Percentiles rank a stretch among this genome's conserved stretches.
These are phyloP conservation scores for Pasiphila rectangulata DNA, from an alignment of 2,888 invertebrate genomes.

Conservation along the genomic window DNA sequence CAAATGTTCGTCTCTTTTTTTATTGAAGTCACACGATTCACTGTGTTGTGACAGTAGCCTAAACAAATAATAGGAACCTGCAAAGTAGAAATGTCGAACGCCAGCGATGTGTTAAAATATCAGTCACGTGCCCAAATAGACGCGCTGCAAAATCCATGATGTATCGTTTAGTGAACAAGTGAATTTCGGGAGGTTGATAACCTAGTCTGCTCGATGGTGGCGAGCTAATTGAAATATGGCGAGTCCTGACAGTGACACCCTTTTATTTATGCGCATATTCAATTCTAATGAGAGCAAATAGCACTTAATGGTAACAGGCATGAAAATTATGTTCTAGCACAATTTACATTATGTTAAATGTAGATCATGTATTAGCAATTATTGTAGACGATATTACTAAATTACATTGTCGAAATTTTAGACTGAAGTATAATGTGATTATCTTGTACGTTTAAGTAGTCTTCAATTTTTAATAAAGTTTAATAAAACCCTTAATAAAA, in stretches of 20 bases:
- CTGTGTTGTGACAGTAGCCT: slow-evolving; percentile 43
- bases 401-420: no score
- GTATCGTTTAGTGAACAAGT: slow-evolving; percentile 42
- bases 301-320: slow-evolving; percentile 10
- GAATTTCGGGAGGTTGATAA: slow-evolving; percentile 32
- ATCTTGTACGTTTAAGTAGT: no score
- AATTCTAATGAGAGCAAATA: slow-evolving; percentile 16
- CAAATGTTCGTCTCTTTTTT: slow-evolving; percentile 60
- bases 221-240: slow-evolving; percentile 13
- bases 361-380: slow-evolving; percentile 5
- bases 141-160: slow-evolving; percentile 43
- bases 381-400: no score
- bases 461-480: no score
- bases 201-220: slow-evolving; percentile 12
- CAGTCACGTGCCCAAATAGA: slow-evolving; percentile 44
- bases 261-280: slow-evolving; percentile 22
- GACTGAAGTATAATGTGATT: no score
- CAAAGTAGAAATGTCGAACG: slow-evolving; percentile 41
- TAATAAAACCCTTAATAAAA: no score
- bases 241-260: slow-evolving; percentile 17
- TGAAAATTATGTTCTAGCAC: slow-evolving; percentile 17
- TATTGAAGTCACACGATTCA: slow-evolving; percentile 68
- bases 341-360: slow-evolving; percentile 12
- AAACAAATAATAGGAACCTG: slow-evolving; percentile 45
- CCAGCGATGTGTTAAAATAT: slow-evolving; percentile 47